A percentile compares a stretch with the other conserved stretches of the same genome.
Evolutionary conservation across 2,113 vertebrate genomes (phyloP).

Genomic region (Meleagris gallopavo): DNA sequence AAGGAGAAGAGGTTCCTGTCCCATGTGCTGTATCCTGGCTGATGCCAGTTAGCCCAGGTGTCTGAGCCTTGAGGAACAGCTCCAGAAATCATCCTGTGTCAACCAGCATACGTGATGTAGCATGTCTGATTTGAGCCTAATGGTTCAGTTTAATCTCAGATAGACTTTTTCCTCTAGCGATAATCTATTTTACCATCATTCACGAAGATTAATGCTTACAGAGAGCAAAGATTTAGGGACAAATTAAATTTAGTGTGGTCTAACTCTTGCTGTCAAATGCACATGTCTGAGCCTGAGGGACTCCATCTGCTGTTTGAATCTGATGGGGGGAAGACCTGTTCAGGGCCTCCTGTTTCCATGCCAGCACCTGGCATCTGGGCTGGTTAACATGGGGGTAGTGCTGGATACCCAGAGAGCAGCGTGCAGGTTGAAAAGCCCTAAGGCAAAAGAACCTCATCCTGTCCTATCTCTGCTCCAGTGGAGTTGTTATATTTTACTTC

Average conservation of each 20-base stretch:
- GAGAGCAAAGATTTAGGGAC: constrained; percentile 6
- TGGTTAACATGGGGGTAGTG: background rate
- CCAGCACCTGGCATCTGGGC: background rate
- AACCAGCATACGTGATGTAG: background rate
- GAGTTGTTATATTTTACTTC: background rate
- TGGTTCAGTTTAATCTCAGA: constrained; percentile 2
- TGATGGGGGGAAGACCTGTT: background rate
- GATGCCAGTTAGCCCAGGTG: background rate
- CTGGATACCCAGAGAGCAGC: background rate
- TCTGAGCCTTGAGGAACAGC: background rate
- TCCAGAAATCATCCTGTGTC: background rate
- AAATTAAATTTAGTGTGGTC: constrained; percentile 16
- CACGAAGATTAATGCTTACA: constrained; percentile 26
- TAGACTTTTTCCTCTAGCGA: background rate
- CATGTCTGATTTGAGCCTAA: background rate
- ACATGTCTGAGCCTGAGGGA: background rate
- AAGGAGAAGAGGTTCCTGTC: background rate
- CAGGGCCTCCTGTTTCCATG: background rate
- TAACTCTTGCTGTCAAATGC: background rate
- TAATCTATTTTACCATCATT: constrained; percentile 27
- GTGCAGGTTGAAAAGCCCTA: background rate
- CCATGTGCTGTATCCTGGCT: background rate
- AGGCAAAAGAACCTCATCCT: background rate
- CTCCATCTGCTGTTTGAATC: background rate
- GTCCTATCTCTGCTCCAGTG: background rate